Percentiles rank a stretch among this genome's conserved stretches.
These are phyloP conservation scores for Sipha flava DNA, from an alignment of 1,140 invertebrate genomes.

Conservation along the genomic window DNA sequence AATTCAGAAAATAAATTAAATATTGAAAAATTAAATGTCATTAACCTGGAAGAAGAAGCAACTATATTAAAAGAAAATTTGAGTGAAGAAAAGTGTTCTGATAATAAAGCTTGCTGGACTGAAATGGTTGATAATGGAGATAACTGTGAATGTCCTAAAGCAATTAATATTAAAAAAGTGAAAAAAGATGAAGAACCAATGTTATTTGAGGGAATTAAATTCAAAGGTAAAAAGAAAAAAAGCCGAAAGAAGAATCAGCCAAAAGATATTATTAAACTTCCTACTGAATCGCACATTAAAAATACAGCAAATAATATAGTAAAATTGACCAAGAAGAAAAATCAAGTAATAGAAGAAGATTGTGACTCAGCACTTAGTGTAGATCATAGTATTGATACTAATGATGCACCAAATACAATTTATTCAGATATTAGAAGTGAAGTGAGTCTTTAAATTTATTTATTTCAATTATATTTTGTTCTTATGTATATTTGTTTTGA, in stretches of 20 bases:
- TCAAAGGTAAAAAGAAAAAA: slow-evolving; percentile 21
- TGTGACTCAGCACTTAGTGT: slow-evolving; percentile 17
- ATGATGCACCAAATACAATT: slow-evolving; percentile 16
- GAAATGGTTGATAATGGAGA: background rate
- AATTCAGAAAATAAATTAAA: background rate
- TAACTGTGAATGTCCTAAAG: slow-evolving; percentile 21
- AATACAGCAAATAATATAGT: background rate
- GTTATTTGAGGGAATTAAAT: slow-evolving; percentile 20
- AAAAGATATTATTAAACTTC: background rate
- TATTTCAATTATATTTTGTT: background rate
- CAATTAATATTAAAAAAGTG: background rate
- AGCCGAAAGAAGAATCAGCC: slow-evolving; percentile 48
- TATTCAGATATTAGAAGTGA: slow-evolving; percentile 18
- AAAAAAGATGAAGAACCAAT: slow-evolving; percentile 21
- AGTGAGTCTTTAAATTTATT: background rate
- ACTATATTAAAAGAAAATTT: background rate
- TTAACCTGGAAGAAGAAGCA: background rate
- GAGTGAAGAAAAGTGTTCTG: background rate
- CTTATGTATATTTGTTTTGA: background rate
- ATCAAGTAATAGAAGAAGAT: slow-evolving; percentile 5
- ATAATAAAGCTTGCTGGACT: background rate
- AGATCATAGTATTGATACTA: slow-evolving; percentile 17
- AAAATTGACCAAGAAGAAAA: background rate
- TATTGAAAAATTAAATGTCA: too few species aligned
- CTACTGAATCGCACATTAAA: background rate